phyloP scores from a whole-genome alignment of 2,113 vertebrate species.

The Pelvicachromis taeniatus region DNA sequence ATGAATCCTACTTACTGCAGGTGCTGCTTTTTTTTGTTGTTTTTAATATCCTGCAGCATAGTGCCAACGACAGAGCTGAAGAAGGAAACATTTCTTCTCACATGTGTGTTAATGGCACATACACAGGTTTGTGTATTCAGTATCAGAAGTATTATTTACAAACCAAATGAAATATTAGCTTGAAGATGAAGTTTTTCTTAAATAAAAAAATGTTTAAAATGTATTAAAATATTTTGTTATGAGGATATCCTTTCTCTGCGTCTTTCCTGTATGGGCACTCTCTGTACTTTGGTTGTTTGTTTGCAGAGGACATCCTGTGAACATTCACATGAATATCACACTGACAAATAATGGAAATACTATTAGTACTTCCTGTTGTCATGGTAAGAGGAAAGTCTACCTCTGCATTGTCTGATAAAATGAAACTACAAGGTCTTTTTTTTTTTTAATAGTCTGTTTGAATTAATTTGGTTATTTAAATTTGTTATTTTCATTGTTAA shows the following conservation, averaged over 20 bases:
- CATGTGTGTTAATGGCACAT: not conserved
- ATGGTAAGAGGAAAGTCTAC: not conserved
- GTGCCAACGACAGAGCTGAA: not conserved
- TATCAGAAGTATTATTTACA: not conserved
- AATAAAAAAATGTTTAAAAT: not conserved
- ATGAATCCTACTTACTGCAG: not conserved
- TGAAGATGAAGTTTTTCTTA: not conserved
- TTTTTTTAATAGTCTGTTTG: not conserved
- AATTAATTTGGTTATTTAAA: not conserved
- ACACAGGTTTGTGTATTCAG: not conserved
- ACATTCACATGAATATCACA: not conserved
- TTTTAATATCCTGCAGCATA: constrained; percentile 13
- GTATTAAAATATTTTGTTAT: not conserved
- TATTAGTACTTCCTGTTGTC: not conserved
- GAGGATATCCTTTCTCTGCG: not conserved
- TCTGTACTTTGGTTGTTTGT: not conserved
- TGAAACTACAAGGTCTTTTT: not conserved
- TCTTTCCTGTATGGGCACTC: not conserved
- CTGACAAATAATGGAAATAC: not conserved
- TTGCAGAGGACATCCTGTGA: not conserved
- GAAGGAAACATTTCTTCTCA: not conserved
- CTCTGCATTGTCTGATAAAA: not conserved
- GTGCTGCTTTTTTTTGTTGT: constrained; percentile 1
- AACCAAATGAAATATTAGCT: not conserved
- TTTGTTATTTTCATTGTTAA: not conserved